Conservation (phyloP, 1,140 invertebrate species). For the Bombus ignitus region DNA sequence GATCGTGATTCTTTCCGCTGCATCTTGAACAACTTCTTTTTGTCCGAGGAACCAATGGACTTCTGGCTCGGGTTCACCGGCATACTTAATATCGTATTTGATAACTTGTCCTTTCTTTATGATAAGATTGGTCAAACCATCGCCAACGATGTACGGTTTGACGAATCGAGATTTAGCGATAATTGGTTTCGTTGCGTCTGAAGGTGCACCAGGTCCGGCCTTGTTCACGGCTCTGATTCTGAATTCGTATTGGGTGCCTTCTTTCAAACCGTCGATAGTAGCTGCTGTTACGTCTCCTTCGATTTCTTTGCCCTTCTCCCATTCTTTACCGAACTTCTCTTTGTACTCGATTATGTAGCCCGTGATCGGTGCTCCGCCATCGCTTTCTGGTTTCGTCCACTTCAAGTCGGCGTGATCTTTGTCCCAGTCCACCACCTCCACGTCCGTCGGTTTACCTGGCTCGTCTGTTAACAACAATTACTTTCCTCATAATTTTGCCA, state of each 20-base stretch:
- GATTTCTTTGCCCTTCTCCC: conserved; percentile 91
- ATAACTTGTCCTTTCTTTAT: conserved; percentile 97
- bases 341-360: conserved; percentile 97
- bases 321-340: conserved; percentile 96
- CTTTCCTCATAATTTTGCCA: not conserved
- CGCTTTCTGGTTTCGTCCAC: conserved; percentile 94
- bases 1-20: conserved; percentile 89
- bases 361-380: conserved; percentile 97
- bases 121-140: conserved; percentile 92
- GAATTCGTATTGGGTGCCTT: conserved; percentile 98
- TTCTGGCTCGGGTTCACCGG: conserved; percentile 96
- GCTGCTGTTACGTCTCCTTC: conserved; percentile 89
- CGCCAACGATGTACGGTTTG: conserved; percentile 95
- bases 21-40: conserved; percentile 88
- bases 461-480: conserved; percentile 86
- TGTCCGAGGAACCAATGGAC: conserved; percentile 91
- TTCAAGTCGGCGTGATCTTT: conserved; percentile 96
- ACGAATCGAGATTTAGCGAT: conserved; percentile 98
- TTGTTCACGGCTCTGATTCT: conserved; percentile 97
- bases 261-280: conserved; percentile 95
- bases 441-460: conserved; percentile 94
- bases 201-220: conserved; percentile 96
- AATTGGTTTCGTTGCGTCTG: conserved; percentile 96
- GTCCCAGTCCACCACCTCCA: conserved; percentile 97
- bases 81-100: conserved; percentile 96